phyloP scores from a whole-genome alignment of 2,888 invertebrate genomes.

The Nomada ferruginata region DNA sequence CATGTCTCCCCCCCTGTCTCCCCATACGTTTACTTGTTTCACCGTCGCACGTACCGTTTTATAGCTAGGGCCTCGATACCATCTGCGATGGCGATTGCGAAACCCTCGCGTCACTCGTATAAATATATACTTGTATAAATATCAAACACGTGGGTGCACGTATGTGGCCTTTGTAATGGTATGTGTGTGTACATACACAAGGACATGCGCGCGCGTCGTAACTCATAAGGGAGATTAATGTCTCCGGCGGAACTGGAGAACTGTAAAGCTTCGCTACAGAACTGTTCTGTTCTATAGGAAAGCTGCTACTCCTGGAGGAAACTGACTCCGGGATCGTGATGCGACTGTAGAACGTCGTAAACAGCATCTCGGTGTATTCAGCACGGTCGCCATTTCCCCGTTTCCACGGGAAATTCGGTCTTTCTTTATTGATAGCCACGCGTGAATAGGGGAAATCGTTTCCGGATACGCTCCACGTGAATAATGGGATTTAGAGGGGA shows the following conservation, averaged over 20 bases:
- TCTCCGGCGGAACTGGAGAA: constrained; percentile 73
- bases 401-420: constrained; percentile 53
- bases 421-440: constrained; percentile 56
- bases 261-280: constrained; percentile 72
- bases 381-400: constrained; percentile 26
- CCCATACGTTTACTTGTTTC: not conserved
- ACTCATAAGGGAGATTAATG: constrained; percentile 80
- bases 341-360: constrained; percentile 71
- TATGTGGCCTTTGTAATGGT: not conserved
- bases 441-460: constrained; percentile 54
- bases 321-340: constrained; percentile 72
- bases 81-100: constrained; percentile 38
- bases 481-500: constrained; percentile 34
- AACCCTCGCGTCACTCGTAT: constrained; percentile 37
- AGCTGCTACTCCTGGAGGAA: constrained; percentile 71
- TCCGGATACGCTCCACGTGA: constrained; percentile 55
- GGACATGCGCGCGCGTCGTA: constrained; percentile 63
- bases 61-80: constrained; percentile 7
- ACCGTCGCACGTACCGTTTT: constrained; percentile 44
- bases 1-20: not conserved
- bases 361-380: constrained; percentile 65
- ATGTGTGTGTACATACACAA: not conserved
- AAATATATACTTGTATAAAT: constrained; percentile 47
- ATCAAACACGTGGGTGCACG: not conserved
- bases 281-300: constrained; percentile 72